Percentiles rank a stretch among this genome's conserved stretches.
Conservation (phyloP, 2,113 vertebrate genomes). For the Steatornis caripensis region DNA sequence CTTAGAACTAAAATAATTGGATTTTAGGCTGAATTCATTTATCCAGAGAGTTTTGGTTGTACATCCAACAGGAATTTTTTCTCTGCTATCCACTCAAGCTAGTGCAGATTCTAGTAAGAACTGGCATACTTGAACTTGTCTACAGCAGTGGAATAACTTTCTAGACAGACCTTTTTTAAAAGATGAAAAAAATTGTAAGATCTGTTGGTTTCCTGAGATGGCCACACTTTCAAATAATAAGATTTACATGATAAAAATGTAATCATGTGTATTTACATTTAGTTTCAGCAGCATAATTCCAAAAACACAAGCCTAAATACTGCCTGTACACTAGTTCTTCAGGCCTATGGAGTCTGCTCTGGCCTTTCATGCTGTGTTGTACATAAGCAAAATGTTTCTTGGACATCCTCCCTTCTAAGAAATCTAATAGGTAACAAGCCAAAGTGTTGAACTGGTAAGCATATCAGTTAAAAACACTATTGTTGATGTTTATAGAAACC, state of each 20-base stretch:
- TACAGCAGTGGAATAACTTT: background rate
- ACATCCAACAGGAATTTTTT: background rate
- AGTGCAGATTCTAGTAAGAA: background rate
- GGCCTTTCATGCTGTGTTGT: background rate
- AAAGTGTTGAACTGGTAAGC: background rate
- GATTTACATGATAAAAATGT: background rate
- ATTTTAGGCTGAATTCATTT: background rate
- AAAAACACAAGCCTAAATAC: background rate
- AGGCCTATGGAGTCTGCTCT: background rate
- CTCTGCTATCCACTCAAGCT: background rate
- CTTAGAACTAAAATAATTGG: background rate
- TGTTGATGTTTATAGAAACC: background rate
- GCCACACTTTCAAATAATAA: background rate
- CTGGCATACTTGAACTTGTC: fast-evolving
- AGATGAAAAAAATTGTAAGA: background rate
- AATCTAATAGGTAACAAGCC: background rate
- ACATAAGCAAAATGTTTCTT: background rate
- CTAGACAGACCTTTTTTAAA: background rate
- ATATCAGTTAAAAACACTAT: background rate
- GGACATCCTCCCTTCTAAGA: background rate
- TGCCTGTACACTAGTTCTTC: background rate
- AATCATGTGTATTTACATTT: background rate
- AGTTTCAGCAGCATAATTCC: background rate
- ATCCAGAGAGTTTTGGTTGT: background rate
- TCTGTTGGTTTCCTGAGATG: background rate